Evolutionary conservation across 2,113 vertebrate species (phyloP), one percentile per base, ranked within the genome.

Genomic region (Etia nguti): DNA sequence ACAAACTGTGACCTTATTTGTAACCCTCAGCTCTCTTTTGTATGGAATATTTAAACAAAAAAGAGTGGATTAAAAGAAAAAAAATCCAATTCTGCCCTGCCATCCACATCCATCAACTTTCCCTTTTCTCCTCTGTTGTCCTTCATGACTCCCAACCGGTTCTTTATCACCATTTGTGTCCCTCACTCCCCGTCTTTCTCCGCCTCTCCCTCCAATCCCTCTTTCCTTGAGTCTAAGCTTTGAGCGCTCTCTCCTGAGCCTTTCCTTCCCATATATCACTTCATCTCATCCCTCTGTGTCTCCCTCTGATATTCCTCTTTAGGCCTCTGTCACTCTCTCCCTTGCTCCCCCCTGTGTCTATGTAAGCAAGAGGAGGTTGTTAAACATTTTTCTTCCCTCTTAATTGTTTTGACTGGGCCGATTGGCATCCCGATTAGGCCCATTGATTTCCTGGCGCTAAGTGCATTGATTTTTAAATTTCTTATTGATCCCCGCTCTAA

Each of bases 401-500:
- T 96, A 98, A 98, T 98, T 98, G 98, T 98, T 98, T 98, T 98
- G 97, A 98, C 97, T 97, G 97, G 95, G 96, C 96, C 97, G 97
- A 98, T 98, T 97, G 97, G 97, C 97, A 98, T 97, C 97, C 97
- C 97, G 97, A 98, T 98, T 98, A 98, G 98, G 95, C 96, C 95
- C 97, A 98, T 98, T 96, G 98, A 98, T 98, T 98, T 98, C 97
- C 96, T 97, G 97, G 97, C 97, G 96, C 97, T 97, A 97, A 97
- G 97, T 97, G 97, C 97, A 98, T 98, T 97, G 97, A 98, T 98
- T 98, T 98, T 98, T 97, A 98, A 97, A 98, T 97, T 98, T 98
- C 97, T 96, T 97, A 97, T 98, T 97, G 97, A 98, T 98, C 97
- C 96, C 90, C 20, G 96, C 97, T 97, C 97, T 98, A 98, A 98